Conservation (phyloP, 2,113 vertebrate genomes). For the Montifringilla adamsi region DNA sequence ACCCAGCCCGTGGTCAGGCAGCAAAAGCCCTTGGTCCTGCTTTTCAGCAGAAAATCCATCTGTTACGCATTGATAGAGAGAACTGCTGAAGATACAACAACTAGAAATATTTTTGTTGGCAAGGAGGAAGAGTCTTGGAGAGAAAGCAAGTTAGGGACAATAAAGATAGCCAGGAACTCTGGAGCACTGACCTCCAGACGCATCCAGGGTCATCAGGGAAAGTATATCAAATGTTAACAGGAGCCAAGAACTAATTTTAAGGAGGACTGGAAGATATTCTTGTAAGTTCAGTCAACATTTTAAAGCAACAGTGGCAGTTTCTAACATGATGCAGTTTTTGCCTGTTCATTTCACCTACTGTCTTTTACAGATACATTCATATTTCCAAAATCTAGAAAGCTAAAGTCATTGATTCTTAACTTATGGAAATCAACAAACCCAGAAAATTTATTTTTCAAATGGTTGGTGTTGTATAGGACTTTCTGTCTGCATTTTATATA, state of each 20-base stretch:
- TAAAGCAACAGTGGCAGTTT: neutral
- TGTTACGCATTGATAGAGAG: neutral
- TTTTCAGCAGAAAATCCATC: neutral
- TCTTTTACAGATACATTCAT: neutral
- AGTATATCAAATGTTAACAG: neutral
- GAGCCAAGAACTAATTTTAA: constrained; percentile 38
- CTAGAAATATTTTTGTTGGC: constrained; percentile 55
- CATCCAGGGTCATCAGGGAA: neutral
- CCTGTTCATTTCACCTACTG: neutral
- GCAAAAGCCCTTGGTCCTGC: neutral
- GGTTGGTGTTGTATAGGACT: neutral
- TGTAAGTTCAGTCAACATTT: neutral
- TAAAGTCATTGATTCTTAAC: neutral
- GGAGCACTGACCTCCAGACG: constrained; percentile 12
- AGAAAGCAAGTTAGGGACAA: constrained; percentile 35
- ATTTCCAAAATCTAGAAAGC: neutral
- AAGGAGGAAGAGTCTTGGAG: neutral
- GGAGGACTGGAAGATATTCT: neutral
- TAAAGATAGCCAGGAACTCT: constrained; percentile 46
- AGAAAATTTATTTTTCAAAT: neutral
- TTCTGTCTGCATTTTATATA: neutral
- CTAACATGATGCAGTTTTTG: neutral
- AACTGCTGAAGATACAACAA: neutral
- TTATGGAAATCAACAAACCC: neutral
- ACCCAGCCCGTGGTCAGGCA: neutral